A percentile compares a stretch with the other conserved stretches of the same genome.
Evolutionary conservation across 2,797 vertebrate genomes (phyloP).

Genomic region (Megalops cyprinoides): DNA sequence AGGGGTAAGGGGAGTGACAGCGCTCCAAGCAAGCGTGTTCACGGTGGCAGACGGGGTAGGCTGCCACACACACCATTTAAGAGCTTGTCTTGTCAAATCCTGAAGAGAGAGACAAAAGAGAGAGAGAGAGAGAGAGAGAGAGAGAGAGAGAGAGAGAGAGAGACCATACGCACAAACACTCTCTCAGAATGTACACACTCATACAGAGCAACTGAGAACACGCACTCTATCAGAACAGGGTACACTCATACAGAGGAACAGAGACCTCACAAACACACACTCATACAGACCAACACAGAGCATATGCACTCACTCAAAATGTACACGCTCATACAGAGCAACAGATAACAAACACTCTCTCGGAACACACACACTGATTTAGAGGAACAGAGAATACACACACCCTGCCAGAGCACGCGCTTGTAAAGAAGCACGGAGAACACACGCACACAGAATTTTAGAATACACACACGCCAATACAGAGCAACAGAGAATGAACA

Average conservation of each 20-base stretch:
- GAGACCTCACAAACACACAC: background rate
- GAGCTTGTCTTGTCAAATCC: slow-evolving; percentile 87
- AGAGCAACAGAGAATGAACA: too few relatives aligned
- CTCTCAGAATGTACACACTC: background rate
- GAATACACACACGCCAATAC: too few relatives aligned
- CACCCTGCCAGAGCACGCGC: too few relatives aligned
- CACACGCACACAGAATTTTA: too few relatives aligned
- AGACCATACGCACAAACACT: background rate
- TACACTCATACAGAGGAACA: background rate
- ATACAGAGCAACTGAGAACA: background rate
- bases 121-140: background rate
- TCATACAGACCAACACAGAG: background rate
- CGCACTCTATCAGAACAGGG: background rate
- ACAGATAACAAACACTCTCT: too few relatives aligned
- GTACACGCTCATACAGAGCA: too few relatives aligned
- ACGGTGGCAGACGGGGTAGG: slow-evolving; percentile 89
- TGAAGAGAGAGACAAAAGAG: slow-evolving; percentile 58
- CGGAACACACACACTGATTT: too few relatives aligned
- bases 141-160: background rate
- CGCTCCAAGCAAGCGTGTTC: slow-evolving; percentile 88
- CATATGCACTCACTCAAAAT: too few relatives aligned
- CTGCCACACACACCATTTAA: slow-evolving; percentile 81
- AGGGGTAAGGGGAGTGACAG: slow-evolving; percentile 84
- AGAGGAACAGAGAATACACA: too few relatives aligned
- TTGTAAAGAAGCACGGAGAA: too few relatives aligned